phyloP scores from a whole-genome alignment of 2,113 vertebrate species.

The Acanthochromis polyacanthus region DNA sequence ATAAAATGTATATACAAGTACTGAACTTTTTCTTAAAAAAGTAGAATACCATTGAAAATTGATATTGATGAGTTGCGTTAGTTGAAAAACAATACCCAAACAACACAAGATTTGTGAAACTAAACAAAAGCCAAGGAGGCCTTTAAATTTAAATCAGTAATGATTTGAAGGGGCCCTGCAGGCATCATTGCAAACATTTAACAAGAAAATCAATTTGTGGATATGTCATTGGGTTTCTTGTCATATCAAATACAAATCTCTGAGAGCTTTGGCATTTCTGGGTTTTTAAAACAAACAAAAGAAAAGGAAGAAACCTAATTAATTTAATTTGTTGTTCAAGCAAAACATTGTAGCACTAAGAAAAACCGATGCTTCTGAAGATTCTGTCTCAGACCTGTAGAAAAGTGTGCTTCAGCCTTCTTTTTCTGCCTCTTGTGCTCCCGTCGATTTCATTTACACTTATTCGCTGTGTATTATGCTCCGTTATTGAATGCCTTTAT shows the following conservation, averaged over 20 bases:
- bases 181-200: conserved; percentile 12
- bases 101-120: neutral
- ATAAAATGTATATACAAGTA: too few relatives aligned
- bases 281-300: neutral
- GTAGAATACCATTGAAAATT: neutral
- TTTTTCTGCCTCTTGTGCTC: neutral
- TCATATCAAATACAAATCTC: conserved; percentile 22
- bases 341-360: neutral
- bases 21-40: neutral
- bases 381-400: neutral
- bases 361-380: too few relatives aligned
- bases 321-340: conserved; percentile 4
- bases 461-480: neutral
- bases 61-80: neutral
- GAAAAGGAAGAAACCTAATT: neutral
- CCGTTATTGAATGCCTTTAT: conserved; percentile 18
- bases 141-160: neutral
- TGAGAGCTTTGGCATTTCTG: conserved; percentile 15
- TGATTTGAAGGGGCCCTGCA: neutral
- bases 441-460: conserved; percentile 2
- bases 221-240: conserved; percentile 19
- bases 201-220: conserved; percentile 33
- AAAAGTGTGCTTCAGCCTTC: conserved; percentile 1
- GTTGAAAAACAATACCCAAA: neutral
- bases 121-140: conserved; percentile 4